A percentile compares a stretch with the other conserved stretches of the same genome.
These are phyloP conservation scores for Enteromius radiatus DNA, from an alignment of 2,797 vertebrate genomes.

Conservation along the genomic window DNA sequence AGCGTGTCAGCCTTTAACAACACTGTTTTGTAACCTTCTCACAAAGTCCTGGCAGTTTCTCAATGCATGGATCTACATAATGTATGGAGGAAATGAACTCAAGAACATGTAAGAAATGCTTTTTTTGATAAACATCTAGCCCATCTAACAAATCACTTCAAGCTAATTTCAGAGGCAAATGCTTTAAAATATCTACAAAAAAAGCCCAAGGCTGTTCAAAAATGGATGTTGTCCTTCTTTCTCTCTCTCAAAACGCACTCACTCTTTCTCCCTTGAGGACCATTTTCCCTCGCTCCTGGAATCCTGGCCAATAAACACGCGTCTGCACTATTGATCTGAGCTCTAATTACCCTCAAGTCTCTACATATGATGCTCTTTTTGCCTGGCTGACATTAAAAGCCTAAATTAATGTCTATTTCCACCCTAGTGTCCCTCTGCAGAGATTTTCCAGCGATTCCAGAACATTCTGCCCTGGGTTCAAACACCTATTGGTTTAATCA, in stretches of 20 bases:
- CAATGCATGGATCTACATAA: neutral
- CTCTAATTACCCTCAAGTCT: conserved; percentile 73
- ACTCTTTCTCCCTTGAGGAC: conserved; percentile 48
- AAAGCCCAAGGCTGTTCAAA: conserved; percentile 9
- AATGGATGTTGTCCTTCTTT: conserved; percentile 13
- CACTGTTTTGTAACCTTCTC: conserved; percentile 17
- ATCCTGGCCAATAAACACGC: conserved; percentile 60
- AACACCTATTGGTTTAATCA: conserved; percentile 66
- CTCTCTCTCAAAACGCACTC: conserved; percentile 20
- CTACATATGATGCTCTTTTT: conserved; percentile 56
- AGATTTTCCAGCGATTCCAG: conserved; percentile 58
- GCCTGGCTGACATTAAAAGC: conserved; percentile 67
- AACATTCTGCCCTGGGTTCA: conserved; percentile 53
- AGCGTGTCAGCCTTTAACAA: conserved; percentile 4
- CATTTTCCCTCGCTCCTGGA: conserved; percentile 53
- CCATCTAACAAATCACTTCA: neutral
- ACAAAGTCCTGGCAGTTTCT: conserved; percentile 8
- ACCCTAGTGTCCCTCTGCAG: conserved; percentile 54
- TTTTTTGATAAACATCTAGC: neutral
- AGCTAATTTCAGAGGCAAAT: conserved; percentile 12
- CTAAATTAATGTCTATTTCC: conserved; percentile 63
- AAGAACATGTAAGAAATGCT: neutral
- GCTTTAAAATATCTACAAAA: neutral
- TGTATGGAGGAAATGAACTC: neutral
- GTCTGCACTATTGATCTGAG: conserved; percentile 67